Base-by-base conservation (phyloP, 1,140 invertebrate genomes). In the Pogonomyrmex californicus region DNA sequence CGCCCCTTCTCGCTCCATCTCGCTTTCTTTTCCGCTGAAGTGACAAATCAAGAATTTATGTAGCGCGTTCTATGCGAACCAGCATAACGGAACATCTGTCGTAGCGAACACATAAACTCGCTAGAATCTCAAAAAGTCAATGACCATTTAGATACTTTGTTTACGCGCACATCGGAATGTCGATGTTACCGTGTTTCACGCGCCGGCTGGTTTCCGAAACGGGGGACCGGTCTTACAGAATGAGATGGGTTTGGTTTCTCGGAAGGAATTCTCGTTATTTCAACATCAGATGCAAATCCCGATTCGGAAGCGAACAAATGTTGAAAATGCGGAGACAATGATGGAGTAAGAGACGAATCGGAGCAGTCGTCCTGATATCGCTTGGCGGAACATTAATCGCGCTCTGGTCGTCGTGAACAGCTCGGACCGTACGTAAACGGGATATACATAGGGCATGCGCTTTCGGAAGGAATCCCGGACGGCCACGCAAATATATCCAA, bases 81-180 rank as follows among this genome's bases (percentile, higher is more conserved):
- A 6, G 0, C 9, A 38, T 44, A 4, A 5, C 17, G 17, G 10
- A 3, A 12, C 5, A 23, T 23, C 23, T 23, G 7, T 56, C 33
- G 2, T 23, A 60, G 36, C 0, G 66, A 85, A 82, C 17, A 41
- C 58, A 71, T 17, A 6, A 3, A 12, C 41, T 66, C 73, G 38
- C 23, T 58, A 71, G 12, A 79, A 41, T 73, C 33, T 10, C 65
- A n/a, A 23, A 12, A 38, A 7, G 30, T 51, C 56, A 87, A 86
- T 91, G 91, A 23, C 91, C 91, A 92, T 92, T 91, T 91, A 23
- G 23, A 23, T 23, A 92, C 75, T 90, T 92, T 92, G 91, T 92
- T 92, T 92, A 92, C 87, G 60, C 63, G 60, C 56, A 77, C 58
- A 51, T 77, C 47, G 7, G 14, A 36, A 14, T 47, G 47, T 58